Percentiles rank a stretch among this genome's conserved stretches.
phyloP scores from a whole-genome alignment of 2,888 invertebrate genomes.

The Xanthia icteritia region DNA sequence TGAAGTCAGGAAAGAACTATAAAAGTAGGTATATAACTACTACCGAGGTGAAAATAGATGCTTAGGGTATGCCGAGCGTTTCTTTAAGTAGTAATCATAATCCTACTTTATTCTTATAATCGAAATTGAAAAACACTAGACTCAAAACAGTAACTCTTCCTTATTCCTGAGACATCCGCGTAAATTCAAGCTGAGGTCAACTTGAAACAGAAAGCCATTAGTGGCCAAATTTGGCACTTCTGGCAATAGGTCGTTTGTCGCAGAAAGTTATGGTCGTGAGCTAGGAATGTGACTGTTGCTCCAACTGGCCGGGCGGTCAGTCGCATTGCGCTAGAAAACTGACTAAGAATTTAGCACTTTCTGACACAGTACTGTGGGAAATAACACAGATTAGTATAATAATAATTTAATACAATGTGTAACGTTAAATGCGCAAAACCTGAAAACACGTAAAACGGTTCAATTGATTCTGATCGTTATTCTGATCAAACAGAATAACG shows the following conservation, averaged over 20 bases:
- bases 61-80: not conserved
- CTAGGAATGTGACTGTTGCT: constrained; percentile 58
- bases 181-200: constrained; percentile 49
- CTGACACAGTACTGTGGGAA: not conserved
- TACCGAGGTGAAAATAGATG: not conserved
- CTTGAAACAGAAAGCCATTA: constrained; percentile 71
- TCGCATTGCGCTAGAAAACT: constrained; percentile 1
- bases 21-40: not conserved
- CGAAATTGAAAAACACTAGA: not conserved
- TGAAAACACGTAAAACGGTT: too few species aligned
- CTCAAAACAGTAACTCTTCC: constrained; percentile 8
- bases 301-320: constrained; percentile 5
- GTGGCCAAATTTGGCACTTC: constrained; percentile 67
- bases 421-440: too few species aligned
- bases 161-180: not conserved
- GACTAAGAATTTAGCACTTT: not conserved
- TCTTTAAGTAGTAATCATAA: too few species aligned
- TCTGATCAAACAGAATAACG: too few species aligned
- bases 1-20: not conserved
- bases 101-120: not conserved
- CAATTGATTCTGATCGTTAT: too few species aligned
- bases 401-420: too few species aligned
- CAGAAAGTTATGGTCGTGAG: constrained; percentile 65
- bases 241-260: constrained; percentile 73
- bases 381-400: too few species aligned